Evolutionary conservation across 2,113 vertebrate genomes (phyloP).

Genomic region (Burhinus bistriatus): DNA sequence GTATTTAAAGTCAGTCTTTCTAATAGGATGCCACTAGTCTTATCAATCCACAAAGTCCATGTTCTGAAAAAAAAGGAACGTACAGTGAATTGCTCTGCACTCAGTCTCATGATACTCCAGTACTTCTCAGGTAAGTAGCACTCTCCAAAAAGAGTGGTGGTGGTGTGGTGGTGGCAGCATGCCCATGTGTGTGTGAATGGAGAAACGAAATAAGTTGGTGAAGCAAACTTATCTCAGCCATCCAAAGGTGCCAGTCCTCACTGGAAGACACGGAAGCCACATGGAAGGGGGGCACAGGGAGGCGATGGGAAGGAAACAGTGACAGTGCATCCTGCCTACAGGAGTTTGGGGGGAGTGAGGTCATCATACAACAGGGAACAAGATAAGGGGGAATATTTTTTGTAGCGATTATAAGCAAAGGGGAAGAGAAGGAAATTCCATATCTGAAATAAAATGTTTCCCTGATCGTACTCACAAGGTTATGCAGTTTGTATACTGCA

Average conservation of each 20-base stretch:
- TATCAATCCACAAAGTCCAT: not conserved
- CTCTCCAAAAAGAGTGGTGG: not conserved
- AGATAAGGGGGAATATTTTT: not conserved
- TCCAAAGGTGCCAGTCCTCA: not conserved
- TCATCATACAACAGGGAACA: not conserved
- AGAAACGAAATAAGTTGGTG: not conserved
- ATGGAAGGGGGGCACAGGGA: not conserved
- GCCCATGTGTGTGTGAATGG: no score
- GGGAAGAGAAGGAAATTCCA: not conserved
- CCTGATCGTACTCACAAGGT: not conserved
- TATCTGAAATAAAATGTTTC: not conserved
- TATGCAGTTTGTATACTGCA: not conserved
- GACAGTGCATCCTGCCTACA: not conserved
- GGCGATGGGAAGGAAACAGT: not conserved
- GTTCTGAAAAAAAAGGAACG: not conserved
- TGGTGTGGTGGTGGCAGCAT: not conserved
- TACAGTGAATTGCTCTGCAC: accelerated
- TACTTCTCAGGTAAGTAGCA: not conserved
- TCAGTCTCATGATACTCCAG: not conserved
- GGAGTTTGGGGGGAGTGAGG: not conserved
- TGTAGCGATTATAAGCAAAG: not conserved
- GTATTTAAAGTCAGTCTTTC: not conserved
- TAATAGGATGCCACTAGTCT: not conserved
- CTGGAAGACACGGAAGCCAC: not conserved
- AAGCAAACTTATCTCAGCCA: not conserved